A percentile compares a stretch with the other conserved stretches of the same genome.
Evolutionary conservation across 2,797 vertebrate genomes (phyloP).

Genomic region (Bovichtus variegatus): DNA sequence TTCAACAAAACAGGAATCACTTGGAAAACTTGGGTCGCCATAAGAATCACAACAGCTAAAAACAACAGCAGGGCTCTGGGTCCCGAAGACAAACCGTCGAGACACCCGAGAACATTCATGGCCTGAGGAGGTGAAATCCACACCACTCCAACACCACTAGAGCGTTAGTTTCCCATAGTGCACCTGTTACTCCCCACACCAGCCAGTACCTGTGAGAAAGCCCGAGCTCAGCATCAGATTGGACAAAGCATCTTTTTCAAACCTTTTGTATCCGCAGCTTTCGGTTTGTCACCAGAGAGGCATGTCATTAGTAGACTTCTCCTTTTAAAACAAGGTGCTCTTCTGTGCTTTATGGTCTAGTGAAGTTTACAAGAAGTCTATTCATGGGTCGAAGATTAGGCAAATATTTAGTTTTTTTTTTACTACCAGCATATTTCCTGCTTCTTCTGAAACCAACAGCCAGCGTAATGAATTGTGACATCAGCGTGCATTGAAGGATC

Average conservation of each 20-base stretch:
- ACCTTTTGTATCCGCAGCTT: constrained; percentile 71
- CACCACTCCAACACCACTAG: constrained; percentile 48
- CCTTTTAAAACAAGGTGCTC: constrained; percentile 25
- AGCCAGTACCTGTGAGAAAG: constrained; percentile 70
- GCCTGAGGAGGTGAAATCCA: constrained; percentile 75
- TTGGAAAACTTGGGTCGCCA: constrained; percentile 1
- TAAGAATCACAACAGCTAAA: constrained; percentile 35
- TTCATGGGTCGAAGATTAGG: constrained; percentile 25
- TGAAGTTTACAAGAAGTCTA: constrained; percentile 20
- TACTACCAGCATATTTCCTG: constrained; percentile 18
- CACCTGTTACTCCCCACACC: constrained; percentile 72
- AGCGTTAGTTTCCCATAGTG: constrained; percentile 70
- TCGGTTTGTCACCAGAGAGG: constrained; percentile 71
- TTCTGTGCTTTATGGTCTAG: constrained; percentile 23
- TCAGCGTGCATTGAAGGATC: constrained; percentile 39
- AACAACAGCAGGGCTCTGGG: constrained; percentile 50
- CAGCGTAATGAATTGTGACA: constrained; percentile 59
- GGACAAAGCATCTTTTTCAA: constrained; percentile 70
- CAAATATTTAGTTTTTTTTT: constrained; percentile 47
- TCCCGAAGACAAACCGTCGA: constrained; percentile 37
- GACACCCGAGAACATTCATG: constrained; percentile 67
- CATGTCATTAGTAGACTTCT: constrained; percentile 52
- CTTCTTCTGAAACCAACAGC: constrained; percentile 29
- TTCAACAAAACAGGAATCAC: constrained; percentile 17
- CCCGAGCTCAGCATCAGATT: constrained; percentile 33